phyloP scores from a whole-genome alignment of 2,113 vertebrate genomes.

The Copsychus sechellarum region DNA sequence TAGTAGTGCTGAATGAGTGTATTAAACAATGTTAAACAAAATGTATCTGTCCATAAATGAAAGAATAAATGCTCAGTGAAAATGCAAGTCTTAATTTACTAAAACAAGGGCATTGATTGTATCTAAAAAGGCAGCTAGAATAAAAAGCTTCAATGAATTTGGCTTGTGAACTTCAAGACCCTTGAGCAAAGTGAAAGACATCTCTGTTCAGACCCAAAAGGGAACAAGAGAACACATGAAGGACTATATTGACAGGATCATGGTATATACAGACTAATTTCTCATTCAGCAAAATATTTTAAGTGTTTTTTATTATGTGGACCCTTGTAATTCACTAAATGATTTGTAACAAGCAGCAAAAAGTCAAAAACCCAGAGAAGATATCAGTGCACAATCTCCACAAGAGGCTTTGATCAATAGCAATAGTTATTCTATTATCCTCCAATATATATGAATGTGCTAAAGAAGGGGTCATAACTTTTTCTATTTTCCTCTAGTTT shows the following conservation, averaged over 20 bases:
- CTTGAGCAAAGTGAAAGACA: background rate
- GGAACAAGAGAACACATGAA: background rate
- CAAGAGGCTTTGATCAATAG: background rate
- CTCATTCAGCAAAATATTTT: background rate
- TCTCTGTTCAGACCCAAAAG: background rate
- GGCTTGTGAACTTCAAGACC: background rate
- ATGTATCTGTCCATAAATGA: background rate
- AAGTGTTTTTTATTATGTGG: background rate
- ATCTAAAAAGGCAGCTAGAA: background rate
- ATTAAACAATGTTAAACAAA: background rate
- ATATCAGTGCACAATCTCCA: background rate
- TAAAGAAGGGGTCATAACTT: background rate
- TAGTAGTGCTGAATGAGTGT: background rate
- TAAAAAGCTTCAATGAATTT: background rate
- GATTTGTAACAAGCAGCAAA: background rate
- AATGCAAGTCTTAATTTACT: background rate
- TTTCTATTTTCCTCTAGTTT: background rate
- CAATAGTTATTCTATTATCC: no score
- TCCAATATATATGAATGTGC: background rate
- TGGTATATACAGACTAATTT: background rate
- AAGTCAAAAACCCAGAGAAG: background rate
- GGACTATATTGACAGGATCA: background rate
- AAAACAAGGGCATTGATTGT: background rate
- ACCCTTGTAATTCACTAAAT: background rate
- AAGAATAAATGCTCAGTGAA: background rate